Percentiles rank a stretch among this genome's conserved stretches.
phyloP scores from a whole-genome alignment of 2,113 vertebrate genomes.

The Corvus moneduloides region DNA sequence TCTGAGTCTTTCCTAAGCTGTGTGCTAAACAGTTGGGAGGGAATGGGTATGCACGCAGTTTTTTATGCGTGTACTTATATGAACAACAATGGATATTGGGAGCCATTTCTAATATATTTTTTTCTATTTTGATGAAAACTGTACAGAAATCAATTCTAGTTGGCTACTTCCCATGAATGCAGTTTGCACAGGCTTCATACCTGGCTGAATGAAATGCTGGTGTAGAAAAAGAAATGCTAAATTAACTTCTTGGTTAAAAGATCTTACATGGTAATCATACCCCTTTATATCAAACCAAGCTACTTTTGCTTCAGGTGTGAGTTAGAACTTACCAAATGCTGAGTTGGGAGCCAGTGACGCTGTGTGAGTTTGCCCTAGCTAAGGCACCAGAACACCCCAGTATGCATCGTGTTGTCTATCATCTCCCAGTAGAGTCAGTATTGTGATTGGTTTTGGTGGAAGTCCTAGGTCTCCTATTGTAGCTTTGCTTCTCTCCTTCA shows the following conservation, averaged over 20 bases:
- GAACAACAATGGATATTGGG: not conserved
- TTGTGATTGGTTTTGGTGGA: fast-evolving
- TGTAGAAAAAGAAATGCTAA: not conserved
- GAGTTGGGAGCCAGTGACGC: not conserved
- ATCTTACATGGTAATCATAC: not conserved
- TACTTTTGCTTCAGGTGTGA: not conserved
- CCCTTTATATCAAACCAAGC: not conserved
- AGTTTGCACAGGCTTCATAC: not conserved
- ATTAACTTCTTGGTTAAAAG: not conserved
- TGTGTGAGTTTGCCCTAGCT: not conserved
- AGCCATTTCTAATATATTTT: not conserved
- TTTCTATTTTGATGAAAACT: not conserved
- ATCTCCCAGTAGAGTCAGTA: not conserved
- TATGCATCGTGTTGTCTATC: not conserved
- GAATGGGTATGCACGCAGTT: fast-evolving
- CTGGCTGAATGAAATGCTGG: not conserved
- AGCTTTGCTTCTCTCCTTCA: not conserved
- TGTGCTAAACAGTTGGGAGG: not conserved
- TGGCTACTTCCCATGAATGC: not conserved
- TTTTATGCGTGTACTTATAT: not conserved
- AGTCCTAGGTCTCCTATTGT: not conserved
- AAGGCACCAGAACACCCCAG: not conserved
- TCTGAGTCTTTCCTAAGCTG: not conserved
- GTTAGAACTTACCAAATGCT: not conserved
- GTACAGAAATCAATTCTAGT: not conserved